phyloP scores from a whole-genome alignment of 2,888 invertebrate genomes.

The Eristalinus sepulchralis region DNA sequence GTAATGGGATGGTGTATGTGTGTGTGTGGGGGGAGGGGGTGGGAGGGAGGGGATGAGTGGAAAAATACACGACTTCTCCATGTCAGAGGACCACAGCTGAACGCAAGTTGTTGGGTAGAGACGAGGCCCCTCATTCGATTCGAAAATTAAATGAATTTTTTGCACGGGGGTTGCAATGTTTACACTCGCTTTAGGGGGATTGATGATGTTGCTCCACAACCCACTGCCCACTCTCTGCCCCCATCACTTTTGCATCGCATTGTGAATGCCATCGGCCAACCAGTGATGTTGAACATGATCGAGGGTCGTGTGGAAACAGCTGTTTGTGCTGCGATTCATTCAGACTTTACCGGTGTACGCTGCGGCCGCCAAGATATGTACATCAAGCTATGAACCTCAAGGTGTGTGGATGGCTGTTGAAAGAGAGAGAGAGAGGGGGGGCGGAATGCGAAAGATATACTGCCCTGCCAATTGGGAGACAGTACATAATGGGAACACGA shows the following conservation, averaged over 20 bases:
- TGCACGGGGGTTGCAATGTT: slow-evolving; percentile 51
- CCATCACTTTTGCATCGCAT: background rate
- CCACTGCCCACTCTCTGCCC: too few species aligned
- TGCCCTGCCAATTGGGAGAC: too few species aligned
- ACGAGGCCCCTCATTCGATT: slow-evolving; percentile 29
- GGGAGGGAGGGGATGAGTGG: slow-evolving; percentile 11
- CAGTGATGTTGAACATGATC: background rate
- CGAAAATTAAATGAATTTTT: slow-evolving; percentile 55
- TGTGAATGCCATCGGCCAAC: background rate
- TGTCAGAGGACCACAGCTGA: background rate
- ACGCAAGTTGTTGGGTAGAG: background rate
- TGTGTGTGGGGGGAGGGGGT: background rate
- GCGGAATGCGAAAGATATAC: background rate
- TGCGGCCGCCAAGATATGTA: background rate
- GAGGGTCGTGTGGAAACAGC: background rate
- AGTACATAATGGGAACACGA: slow-evolving; percentile 47
- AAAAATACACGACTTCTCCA: background rate
- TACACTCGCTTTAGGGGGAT: slow-evolving; percentile 28
- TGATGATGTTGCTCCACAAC: background rate
- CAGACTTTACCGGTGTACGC: background rate
- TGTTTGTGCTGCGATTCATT: background rate
- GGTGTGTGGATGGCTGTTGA: background rate
- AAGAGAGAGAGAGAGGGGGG: background rate
- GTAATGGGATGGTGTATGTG: background rate
- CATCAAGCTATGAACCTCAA: background rate